These are phyloP conservation scores for Electrona antarctica DNA, from an alignment of 2,113 vertebrate species.

Conservation along the genomic window DNA sequence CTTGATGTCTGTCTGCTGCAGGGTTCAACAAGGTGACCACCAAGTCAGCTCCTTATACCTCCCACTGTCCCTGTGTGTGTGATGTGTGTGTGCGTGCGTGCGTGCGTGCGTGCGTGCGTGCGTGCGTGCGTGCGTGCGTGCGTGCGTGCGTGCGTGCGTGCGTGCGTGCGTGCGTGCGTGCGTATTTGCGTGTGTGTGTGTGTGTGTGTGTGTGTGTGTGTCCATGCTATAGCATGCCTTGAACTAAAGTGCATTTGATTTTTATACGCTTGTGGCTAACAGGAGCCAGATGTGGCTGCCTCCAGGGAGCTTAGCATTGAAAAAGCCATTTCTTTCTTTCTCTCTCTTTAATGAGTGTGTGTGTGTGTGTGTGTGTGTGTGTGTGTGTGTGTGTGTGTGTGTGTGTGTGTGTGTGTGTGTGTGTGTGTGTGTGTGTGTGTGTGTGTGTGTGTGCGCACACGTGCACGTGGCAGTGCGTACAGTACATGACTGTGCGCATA, in stretches of 20 bases:
- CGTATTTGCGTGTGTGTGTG: conserved; percentile 14
- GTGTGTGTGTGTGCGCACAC: background rate
- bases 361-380: conserved; percentile 27
- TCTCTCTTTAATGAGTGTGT: conserved; percentile 60
- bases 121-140: conserved; percentile 21
- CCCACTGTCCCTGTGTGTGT: conserved; percentile 54
- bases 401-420: conserved; percentile 18
- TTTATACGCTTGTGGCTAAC: conserved; percentile 75
- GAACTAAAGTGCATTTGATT: conserved; percentile 67
- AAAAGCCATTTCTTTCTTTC: conserved; percentile 60
- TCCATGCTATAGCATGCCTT: conserved; percentile 53
- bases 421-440: background rate
- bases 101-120: conserved; percentile 34
- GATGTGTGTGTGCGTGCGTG: conserved; percentile 33
- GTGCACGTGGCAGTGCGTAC: background rate
- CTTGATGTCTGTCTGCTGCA: conserved; percentile 45
- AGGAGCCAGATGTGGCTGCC: conserved; percentile 74
- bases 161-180: conserved; percentile 23
- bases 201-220: conserved; percentile 17
- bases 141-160: conserved; percentile 39
- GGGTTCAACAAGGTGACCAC: conserved; percentile 66
- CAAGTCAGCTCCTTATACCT: conserved; percentile 60
- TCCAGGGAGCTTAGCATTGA: conserved; percentile 54
- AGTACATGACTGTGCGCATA: background rate
- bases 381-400: conserved; percentile 2